Base-by-base conservation (phyloP, 2,888 invertebrate genomes). In the Hyppa rectilinea region DNA sequence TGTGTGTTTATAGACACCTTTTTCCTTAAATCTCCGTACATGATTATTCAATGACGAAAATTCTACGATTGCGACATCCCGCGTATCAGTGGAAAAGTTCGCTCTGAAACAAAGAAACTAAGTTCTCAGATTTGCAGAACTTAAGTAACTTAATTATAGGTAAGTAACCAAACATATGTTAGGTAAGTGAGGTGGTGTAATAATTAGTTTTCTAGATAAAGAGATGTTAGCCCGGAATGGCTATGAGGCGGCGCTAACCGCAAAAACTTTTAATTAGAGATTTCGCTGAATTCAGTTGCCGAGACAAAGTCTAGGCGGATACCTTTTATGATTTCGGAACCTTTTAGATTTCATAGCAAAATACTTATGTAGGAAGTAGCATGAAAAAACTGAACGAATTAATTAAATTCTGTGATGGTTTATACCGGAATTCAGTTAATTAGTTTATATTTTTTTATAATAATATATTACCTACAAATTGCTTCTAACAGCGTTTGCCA, bases 261-360 rank as follows among this genome's bases (percentile, higher is more conserved):
- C 59, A 73, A 59, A 73, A 72, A 59, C 17, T 55, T n/a, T 73
- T 53, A 73, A 59, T 65, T 53, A 58, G 20, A 65, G 43, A 52
- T 63, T 71, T 45, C 14, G 38, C 26, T 58, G 50, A 72, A 58
- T 71, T 71, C 12, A 38, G 45, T 40, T 71, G 12, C 17, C 12
- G n/a, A 58, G 38, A 31, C 29, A 43, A 36, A 56, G n/a, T 23
- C 29, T 26, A 23, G 14, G 6, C 4, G 12, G 23, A 23, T 43
- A 43, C 34, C 26, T 70, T 60, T 49, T 36, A 36, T 23, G 52
- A 45, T 45, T n/a, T n/a, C n/a, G n/a, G 12, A 7, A 45, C n/a
- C n/a, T n/a, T n/a, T n/a, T n/a, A 38, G 31, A n/a, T 70, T 62
- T 45, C 2, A 36, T 52, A 64, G n/a, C 12, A 20, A 29, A 61